These are phyloP conservation scores for Catharus bicknelli DNA, from an alignment of 2,113 vertebrate genomes.

Conservation along the genomic window DNA sequence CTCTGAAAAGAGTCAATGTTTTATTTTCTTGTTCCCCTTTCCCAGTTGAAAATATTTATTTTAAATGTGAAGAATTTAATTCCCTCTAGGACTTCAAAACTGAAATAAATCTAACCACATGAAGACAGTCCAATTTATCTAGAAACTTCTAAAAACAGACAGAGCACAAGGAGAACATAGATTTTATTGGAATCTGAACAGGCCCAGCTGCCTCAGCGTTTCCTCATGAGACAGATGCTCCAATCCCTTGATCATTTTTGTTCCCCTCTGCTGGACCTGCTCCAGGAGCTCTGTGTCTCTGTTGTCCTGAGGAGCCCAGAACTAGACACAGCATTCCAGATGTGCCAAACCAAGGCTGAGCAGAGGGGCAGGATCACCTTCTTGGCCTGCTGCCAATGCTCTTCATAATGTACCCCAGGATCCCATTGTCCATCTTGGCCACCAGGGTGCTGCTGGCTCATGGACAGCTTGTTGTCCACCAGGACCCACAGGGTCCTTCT, in stretches of 20 bases:
- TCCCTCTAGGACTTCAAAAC: neutral
- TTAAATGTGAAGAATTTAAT: neutral
- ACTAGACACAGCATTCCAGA: neutral
- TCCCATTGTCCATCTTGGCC: accelerated
- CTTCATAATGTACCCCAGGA: neutral
- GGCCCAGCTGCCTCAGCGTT: neutral
- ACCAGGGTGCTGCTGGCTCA: neutral
- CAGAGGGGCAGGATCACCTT: neutral
- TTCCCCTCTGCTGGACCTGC: accelerated
- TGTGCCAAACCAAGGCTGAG: no score
- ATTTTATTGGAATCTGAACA: neutral
- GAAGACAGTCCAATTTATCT: neutral
- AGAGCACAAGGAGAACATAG: neutral
- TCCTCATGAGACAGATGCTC: neutral
- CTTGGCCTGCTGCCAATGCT: neutral
- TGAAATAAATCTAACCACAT: neutral
- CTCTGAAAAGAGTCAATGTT: neutral
- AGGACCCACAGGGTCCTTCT: accelerated
- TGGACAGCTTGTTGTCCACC: neutral
- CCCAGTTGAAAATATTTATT: neutral
- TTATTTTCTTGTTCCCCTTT: neutral
- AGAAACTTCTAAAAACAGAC: neutral
- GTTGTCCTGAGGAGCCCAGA: neutral
- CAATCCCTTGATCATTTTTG: neutral
- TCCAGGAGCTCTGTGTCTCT: accelerated